Base-by-base conservation (phyloP, 2,113 vertebrate genomes). In the Ophthalmolycus amberensis region DNA sequence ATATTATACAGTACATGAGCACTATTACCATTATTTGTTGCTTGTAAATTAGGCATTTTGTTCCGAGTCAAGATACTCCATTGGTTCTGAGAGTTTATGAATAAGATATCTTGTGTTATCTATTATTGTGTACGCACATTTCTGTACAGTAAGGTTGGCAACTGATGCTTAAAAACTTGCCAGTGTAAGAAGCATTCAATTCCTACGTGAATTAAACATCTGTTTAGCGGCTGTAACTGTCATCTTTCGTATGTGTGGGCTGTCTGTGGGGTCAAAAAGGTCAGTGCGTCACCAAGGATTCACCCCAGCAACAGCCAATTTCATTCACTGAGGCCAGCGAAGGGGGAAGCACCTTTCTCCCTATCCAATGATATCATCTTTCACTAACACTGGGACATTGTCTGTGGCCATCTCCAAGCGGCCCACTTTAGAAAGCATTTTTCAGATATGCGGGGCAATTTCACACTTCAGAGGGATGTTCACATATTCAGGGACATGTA, bases 201-300 rank as follows among this genome's bases (percentile, higher is more conserved):
- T 3, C 14, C 25, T 7, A 9, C 1, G 1, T 34, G 2, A 67
- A 54, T 73, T 22, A 59, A 82, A 59, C 68, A 82, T 63, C 29
- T 80, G 60, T 77, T 63, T 62, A 73, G 37, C 7, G 16, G 20
- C 3, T 37, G 40, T 37, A 63, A 63, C 50, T 44, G 32, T 25
- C 66, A 69, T 84, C 67, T 80, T 71, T 42, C 60, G 54, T 83
- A 70, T 74, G 29, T 68, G 66, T 73, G 14, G 38, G 25, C 44
- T 63, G 64, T 84, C 73, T 54, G n/a, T 58, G 22, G 56, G 85
- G 85, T 91, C 82, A 85, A 9, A 90, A 88, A 90, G 90, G 90
- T 91, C 84, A 91, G 25, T 25, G 48, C 58, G 64, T 88, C 74
- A 83, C 72, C 76, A 86, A 84, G 78, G 82, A 89, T 90, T 88